Evolutionary conservation across 2,888 invertebrate genomes (phyloP), one percentile per base, ranked within the genome.

Genomic region (Geotrupes spiniger): DNA sequence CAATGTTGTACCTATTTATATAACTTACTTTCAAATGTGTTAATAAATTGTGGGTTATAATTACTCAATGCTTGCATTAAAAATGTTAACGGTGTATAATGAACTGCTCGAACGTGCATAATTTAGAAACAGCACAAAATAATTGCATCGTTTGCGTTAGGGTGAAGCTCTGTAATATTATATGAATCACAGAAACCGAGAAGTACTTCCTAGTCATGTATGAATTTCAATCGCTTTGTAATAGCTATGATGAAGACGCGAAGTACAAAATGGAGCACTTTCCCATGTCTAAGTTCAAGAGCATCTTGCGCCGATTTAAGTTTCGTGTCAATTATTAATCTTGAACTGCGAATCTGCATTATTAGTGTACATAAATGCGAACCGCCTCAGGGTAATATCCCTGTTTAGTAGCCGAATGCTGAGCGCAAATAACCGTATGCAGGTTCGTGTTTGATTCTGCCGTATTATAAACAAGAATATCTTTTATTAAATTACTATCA

Each of bases 251-350:
- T 33, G 14, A 33, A 37, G 36, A 37, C 45, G 37, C 39, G 27
- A 29, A 37, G 29, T 38, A 43, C 38, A 31, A 49, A 51, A 43
- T 39, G 40, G 25, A 47, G 12, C 31, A 11, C 26, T 40, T 52
- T 52, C 45, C 45, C 52, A 52, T 49, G 49, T 49, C 46, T 45
- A 40, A 36, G 46, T 21, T 25, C 14, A 28, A 42, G 27, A 29
- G 15, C 38, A 46, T 41, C 40, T 31, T 27, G 26, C 15, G 12
- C 21, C 21, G 26, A 40, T 25, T 42, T 47, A 25, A 37, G 51
- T 54, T 58, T 59, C 56, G 56, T 58, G 57, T 55, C 56, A 53
- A 58, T 60, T 56, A 58, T 46, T 51, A 49, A 58, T 55, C 53
- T 54, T 49, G 53, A 42, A 41, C 40, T 43, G 46, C 53, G 53